These are phyloP conservation scores for Podargus strigoides DNA, from an alignment of 2,797 vertebrate genomes.

Conservation along the genomic window DNA sequence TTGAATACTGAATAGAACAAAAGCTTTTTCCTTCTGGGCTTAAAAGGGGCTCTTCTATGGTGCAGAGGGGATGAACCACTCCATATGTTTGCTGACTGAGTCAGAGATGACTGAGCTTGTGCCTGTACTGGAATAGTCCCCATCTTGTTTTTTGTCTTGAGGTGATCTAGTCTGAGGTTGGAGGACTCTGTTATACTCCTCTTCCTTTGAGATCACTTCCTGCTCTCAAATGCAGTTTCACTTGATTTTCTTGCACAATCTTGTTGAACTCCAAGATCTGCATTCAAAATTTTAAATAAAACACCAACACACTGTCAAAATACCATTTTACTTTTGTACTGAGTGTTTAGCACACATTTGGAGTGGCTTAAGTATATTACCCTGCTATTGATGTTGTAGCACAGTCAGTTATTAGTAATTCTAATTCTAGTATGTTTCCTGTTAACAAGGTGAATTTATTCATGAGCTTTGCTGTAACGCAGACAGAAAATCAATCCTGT, in stretches of 20 bases:
- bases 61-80: neutral
- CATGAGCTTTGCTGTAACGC: neutral
- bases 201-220: conserved; percentile 11
- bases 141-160: neutral
- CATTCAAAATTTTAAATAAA: neutral
- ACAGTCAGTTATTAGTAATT: conserved; percentile 17
- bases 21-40: conserved; percentile 38
- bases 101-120: neutral
- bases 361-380: neutral
- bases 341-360: neutral
- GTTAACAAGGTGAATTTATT: conserved; percentile 30
- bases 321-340: neutral
- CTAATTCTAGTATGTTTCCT: neutral
- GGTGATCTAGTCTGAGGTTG: neutral
- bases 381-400: neutral
- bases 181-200: neutral
- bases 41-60: neutral
- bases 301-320: neutral
- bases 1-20: neutral
- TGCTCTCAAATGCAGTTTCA: neutral
- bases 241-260: neutral
- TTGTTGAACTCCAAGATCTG: neutral
- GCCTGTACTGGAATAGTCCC: neutral
- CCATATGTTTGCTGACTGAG: neutral
- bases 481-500: conserved; percentile 21